These are phyloP conservation scores for Andrena minutula DNA, from an alignment of 2,888 invertebrate genomes.

Conservation along the genomic window DNA sequence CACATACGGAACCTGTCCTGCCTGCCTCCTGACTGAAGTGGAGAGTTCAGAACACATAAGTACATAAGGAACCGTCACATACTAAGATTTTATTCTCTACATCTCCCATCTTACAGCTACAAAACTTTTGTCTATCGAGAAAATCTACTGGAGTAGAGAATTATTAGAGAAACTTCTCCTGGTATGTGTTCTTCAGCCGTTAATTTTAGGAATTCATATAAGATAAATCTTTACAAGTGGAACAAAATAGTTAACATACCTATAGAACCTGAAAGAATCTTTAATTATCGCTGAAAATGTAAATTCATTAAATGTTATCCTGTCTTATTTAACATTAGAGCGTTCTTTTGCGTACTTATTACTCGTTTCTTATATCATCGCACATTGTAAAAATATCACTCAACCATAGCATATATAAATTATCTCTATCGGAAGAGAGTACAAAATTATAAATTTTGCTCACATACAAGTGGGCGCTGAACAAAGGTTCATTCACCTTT, in stretches of 20 bases:
- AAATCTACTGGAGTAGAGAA: slow-evolving; percentile 76
- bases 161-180: slow-evolving; percentile 77
- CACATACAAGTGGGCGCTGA: slow-evolving; percentile 45
- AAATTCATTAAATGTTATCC: slow-evolving; percentile 66
- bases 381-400: slow-evolving; percentile 56
- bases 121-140: slow-evolving; percentile 75
- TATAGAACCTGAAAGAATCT: slow-evolving; percentile 83
- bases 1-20: slow-evolving; percentile 85
- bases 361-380: slow-evolving; percentile 58
- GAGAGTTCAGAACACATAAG: slow-evolving; percentile 85
- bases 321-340: slow-evolving; percentile 55
- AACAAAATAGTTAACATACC: slow-evolving; percentile 85
- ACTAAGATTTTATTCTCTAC: slow-evolving; percentile 81
- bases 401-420: slow-evolving; percentile 42
- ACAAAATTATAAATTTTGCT: slow-evolving; percentile 47
- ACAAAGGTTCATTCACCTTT: slow-evolving; percentile 57
- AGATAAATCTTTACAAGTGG: slow-evolving; percentile 78
- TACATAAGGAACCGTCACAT: slow-evolving; percentile 83
- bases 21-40: slow-evolving; percentile 85
- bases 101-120: slow-evolving; percentile 77
- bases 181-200: slow-evolving; percentile 79
- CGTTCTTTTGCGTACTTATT: slow-evolving; percentile 56
- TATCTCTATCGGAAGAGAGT: slow-evolving; percentile 52
- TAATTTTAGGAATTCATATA: slow-evolving; percentile 75
- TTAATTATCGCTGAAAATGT: slow-evolving; percentile 81